Base-by-base conservation (phyloP, 2,888 invertebrate species). In the Myathropa florea region DNA sequence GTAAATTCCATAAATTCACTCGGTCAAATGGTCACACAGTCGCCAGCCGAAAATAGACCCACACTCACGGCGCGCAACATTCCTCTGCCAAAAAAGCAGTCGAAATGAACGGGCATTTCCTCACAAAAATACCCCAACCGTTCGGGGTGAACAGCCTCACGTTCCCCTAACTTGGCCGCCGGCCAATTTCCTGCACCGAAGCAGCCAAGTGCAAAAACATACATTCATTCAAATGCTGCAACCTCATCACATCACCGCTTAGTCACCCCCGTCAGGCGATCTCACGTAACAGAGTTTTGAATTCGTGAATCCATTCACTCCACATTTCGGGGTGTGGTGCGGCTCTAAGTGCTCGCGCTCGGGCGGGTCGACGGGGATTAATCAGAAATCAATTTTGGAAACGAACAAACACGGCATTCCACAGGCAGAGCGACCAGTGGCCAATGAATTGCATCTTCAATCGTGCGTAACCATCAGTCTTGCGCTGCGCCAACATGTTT, bases 401-500 rank as follows among this genome's bases (percentile, higher is more conserved):
- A 14, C n/a, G 10, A 53, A n/a, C 14, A 61, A 65, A 39, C 72
- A 63, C 76, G 77, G 61, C 68, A 81, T 68, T 68, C 68, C 63
- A 46, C 9, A n/a, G 28, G 4, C 30, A 30, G 21, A 23, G 26
- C 39, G 18, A 30, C 21, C 33, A 24, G 63, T 64, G 53, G 64
- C 33, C 64, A 84, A 76, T 61, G 71, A 84, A 81, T 71, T 76
- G 81, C 61, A 76, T 84, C 76, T 81, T 76, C 71, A 81, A 81
- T 81, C 71, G 76, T 76, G 84, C 81, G 84, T 84, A 81, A 71
- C 76, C 76, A 84, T 76, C 71, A 76, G 71, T 84, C 57, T 59
- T 53, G 26, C 39, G 57, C 33, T 64, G 71, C 26, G 21, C 36
- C 30, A 78, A 73, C 71, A 72, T 72, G 63, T 68, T 46, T 46